Conservation (phyloP, 1,140 invertebrate species). For the Anastrepha obliqua region DNA sequence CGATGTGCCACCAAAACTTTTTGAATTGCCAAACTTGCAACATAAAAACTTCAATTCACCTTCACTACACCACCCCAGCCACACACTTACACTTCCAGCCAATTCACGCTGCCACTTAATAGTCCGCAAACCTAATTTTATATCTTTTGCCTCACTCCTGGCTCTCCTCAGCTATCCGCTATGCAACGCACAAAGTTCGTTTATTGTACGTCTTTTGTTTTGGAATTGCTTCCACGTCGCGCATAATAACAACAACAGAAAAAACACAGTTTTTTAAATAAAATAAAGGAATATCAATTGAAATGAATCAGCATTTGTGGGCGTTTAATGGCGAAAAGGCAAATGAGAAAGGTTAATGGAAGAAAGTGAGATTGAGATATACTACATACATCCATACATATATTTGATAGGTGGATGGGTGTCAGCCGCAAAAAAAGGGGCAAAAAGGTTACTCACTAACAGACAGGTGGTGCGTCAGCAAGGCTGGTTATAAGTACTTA, state of each 20-base stretch:
- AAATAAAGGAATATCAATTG: neutral
- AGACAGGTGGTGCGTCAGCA: too few species aligned
- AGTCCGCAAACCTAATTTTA: neutral
- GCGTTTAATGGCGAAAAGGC: neutral
- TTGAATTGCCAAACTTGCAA: conserved; percentile 39
- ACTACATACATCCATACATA: neutral
- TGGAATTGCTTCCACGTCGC: neutral
- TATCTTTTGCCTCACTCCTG: neutral
- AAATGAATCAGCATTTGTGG: conserved; percentile 32
- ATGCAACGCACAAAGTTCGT: neutral
- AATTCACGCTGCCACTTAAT: neutral
- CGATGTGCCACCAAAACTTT: conserved; percentile 12
- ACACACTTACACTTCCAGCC: neutral
- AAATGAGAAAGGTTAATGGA: conserved; percentile 49
- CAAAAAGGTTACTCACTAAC: too few species aligned
- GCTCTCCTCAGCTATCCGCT: neutral
- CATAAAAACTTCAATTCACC: conserved; percentile 40
- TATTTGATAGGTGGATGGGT: neutral
- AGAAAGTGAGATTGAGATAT: conserved; percentile 9
- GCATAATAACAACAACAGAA: neutral
- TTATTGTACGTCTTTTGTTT: conserved; percentile 1
- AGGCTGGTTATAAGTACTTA: too few species aligned
- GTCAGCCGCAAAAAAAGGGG: too few species aligned
- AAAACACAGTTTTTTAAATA: too few species aligned
- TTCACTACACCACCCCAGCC: neutral